These are phyloP conservation scores for Ciona savignyi DNA, from an alignment of 23 tunicate genomes.

Conservation along the genomic window DNA sequence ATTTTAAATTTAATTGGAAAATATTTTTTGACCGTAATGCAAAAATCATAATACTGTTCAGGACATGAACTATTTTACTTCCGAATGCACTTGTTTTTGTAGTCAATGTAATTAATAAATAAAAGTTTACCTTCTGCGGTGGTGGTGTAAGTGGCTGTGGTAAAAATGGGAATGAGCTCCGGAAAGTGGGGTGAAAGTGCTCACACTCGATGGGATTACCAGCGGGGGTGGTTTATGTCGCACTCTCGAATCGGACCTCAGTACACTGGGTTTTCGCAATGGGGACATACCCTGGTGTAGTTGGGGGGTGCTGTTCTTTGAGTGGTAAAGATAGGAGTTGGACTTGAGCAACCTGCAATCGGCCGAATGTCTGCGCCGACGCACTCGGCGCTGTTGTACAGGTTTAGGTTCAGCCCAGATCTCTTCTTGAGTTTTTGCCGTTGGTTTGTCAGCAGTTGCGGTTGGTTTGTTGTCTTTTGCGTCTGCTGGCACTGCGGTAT, in stretches of 20 bases:
- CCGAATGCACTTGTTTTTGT: too few species aligned
- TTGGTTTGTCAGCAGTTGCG: not conserved
- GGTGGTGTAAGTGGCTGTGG: constrained; percentile 66
- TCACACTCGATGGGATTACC: constrained; percentile 78
- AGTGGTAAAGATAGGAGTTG: constrained; percentile 1
- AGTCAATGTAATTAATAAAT: too few species aligned
- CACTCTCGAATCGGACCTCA: constrained; percentile 19
- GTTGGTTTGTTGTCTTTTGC: not conserved
- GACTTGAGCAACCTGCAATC: constrained; percentile 46
- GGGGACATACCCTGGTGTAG: constrained; percentile 2
- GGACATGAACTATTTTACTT: too few species aligned
- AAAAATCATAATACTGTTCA: too few species aligned
- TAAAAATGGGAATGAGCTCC: constrained; percentile 16
- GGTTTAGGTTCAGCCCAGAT: constrained; percentile 92
- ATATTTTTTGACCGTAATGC: too few species aligned
- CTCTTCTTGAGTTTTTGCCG: constrained; percentile 28
- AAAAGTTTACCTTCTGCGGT: constrained; percentile 45
- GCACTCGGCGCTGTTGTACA: constrained; percentile 25
- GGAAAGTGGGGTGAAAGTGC: constrained; percentile 32
- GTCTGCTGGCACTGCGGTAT: not conserved
- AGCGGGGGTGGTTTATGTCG: constrained; percentile 85
- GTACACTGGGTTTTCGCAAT: not conserved
- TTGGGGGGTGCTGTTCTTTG: not conserved
- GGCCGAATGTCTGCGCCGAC: constrained; percentile 70
- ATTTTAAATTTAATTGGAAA: too few species aligned